Evolutionary conservation across 2,113 vertebrate species (phyloP).

Genomic region (Symphodus melops): DNA sequence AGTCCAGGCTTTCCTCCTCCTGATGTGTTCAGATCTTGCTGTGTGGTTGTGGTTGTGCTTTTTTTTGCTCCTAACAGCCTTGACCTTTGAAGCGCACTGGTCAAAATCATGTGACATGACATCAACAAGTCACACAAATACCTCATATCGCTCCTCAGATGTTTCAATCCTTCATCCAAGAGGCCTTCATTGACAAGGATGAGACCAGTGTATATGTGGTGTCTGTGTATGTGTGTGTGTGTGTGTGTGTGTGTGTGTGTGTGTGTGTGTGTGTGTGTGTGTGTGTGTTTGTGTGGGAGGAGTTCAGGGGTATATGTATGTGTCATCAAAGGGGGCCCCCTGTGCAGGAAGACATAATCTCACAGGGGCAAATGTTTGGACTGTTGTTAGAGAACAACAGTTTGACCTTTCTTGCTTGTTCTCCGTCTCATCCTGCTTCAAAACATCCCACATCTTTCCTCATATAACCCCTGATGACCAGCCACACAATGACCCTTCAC

Average conservation of each 20-base stretch:
- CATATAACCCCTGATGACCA: slow-evolving; percentile 53
- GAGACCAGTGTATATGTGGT: slow-evolving; percentile 13
- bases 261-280: slow-evolving; percentile 4
- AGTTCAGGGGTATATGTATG: slow-evolving; percentile 50
- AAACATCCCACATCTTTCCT: slow-evolving; percentile 60
- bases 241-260: slow-evolving; percentile 25
- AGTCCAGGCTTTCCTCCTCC: slow-evolving; percentile 1
- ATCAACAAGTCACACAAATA: slow-evolving; percentile 33
- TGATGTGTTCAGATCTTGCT: slow-evolving; percentile 9
- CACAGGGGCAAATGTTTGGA: slow-evolving; percentile 40
- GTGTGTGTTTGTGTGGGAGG: slow-evolving; percentile 18
- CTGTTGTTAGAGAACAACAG: slow-evolving; percentile 20
- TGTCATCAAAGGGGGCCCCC: slow-evolving; percentile 51
- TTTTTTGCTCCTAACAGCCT: slow-evolving; percentile 44
- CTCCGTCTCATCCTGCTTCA: slow-evolving; percentile 43
- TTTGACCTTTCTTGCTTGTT: slow-evolving; percentile 26
- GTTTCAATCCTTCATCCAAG: slow-evolving; percentile 18
- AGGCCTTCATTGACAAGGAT: background rate
- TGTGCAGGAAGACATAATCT: slow-evolving; percentile 24
- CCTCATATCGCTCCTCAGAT: slow-evolving; percentile 7
- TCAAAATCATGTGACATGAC: slow-evolving; percentile 27
- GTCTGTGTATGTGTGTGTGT: slow-evolving; percentile 19
- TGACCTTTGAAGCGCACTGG: slow-evolving; percentile 41
- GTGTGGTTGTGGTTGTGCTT: slow-evolving; percentile 21
- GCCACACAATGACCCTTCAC: slow-evolving; percentile 66